Conservation (phyloP, 2,113 vertebrate genomes). For the Amphilophus citrinellus region DNA sequence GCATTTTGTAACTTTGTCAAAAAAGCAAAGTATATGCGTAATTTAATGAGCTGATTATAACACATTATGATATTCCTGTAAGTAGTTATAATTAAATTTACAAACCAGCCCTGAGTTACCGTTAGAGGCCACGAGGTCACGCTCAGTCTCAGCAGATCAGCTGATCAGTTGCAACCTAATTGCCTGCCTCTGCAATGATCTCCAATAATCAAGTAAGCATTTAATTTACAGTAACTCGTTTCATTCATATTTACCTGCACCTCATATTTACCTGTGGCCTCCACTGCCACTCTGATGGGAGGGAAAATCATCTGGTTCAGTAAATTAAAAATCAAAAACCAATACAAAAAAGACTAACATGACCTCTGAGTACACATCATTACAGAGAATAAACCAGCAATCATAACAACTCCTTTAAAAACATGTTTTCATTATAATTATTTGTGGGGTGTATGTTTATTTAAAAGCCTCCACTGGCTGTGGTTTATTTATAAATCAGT, state of each 20-base stretch:
- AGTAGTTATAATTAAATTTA: background rate
- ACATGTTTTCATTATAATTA: too few relatives aligned
- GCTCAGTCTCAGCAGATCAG: background rate
- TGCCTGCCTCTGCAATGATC: background rate
- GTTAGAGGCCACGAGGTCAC: background rate
- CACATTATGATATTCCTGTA: background rate
- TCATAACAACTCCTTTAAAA: too few relatives aligned
- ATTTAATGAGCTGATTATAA: background rate
- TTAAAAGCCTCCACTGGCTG: too few relatives aligned
- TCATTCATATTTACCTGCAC: fast-evolving
- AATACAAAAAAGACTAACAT: too few relatives aligned
- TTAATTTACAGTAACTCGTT: background rate
- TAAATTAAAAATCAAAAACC: too few relatives aligned
- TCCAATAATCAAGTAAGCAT: background rate
- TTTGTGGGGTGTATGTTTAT: too few relatives aligned
- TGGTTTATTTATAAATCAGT: too few relatives aligned
- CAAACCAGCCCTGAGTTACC: background rate
- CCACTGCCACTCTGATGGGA: too few relatives aligned
- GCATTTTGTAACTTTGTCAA: background rate
- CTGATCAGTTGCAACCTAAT: background rate
- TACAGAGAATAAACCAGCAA: too few relatives aligned
- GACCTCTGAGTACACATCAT: too few relatives aligned
- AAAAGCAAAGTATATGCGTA: background rate
- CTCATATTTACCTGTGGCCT: too few relatives aligned
- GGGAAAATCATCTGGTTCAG: too few relatives aligned